Percentiles rank a stretch among this genome's conserved stretches.
Evolutionary conservation across 1,140 invertebrate genomes (phyloP).

Genomic region (Wasmannia auropunctata): DNA sequence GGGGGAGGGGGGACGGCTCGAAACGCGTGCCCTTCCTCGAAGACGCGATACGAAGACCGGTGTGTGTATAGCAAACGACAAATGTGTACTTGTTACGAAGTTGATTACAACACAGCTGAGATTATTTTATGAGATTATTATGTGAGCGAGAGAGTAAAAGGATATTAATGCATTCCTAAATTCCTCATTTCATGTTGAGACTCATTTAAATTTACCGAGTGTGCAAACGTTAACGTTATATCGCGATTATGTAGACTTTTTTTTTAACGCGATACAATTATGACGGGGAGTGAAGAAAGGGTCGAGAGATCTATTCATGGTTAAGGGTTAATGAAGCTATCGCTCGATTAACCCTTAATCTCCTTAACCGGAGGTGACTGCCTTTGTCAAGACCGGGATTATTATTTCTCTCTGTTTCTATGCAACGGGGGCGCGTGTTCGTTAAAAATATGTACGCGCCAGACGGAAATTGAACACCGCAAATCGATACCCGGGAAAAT

Average conservation of each 20-base stretch:
- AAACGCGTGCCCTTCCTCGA: not conserved
- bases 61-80: not conserved
- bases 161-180: not conserved
- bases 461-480: constrained; percentile 64
- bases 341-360: not conserved
- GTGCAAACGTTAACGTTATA: not conserved
- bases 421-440: constrained; percentile 9
- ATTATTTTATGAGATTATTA: not conserved
- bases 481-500: constrained; percentile 58
- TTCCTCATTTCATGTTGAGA: not conserved
- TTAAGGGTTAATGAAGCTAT: constrained; percentile 8
- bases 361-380: not conserved
- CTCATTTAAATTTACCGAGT: too few species aligned
- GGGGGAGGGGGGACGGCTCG: not conserved
- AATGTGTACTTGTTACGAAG: not conserved
- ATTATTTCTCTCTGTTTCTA: not conserved
- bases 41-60: not conserved
- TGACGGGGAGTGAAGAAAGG: not conserved
- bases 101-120: not conserved
- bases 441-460: constrained; percentile 43
- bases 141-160: not conserved
- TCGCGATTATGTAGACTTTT: not conserved
- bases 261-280: not conserved
- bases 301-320: not conserved
- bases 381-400: constrained; percentile 4